Base-by-base conservation (phyloP, 2,888 invertebrate species). In the Dasysyrphus albostriatus region DNA sequence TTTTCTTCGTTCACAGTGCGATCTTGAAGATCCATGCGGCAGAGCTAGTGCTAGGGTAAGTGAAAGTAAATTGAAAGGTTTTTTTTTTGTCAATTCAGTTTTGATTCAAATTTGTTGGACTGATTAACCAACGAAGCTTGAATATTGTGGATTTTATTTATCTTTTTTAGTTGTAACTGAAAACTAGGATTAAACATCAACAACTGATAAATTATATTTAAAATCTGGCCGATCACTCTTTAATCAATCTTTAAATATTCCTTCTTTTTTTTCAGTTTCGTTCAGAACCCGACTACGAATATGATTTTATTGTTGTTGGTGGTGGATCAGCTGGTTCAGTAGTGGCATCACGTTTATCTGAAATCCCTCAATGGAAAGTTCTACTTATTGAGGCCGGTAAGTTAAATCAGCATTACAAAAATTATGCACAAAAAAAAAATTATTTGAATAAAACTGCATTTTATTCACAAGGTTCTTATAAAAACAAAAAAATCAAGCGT, bases 1-100 rank as follows among this genome's bases (percentile, higher is more conserved):
- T 8, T 97, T 97, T 92, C 94, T 97, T 76, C 93, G 97, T 72
- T 97, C 97, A 88, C 97, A 97, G 91, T 97, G 97, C 90, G 97
- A 97, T 91, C 93, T 97, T 88, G 97, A 97, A 90, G 97, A 97
- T 92, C 97, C 97, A 1, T 97, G 97, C 90, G 96, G 96, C 14
- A 94, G 97, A 73, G 95, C 96, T 47, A 94, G 94, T 92, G 93
- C 94, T 90, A 88, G 91, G 90, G 92, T 92, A 89, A 90, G 91
- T 88, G 44, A 67, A 75, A 51, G 51, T 51, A 49, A 24, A 37
- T 42, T 65, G 56, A 42, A 34, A n/a, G 47, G 16, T 24, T 54
- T 47, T 32, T 1, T 47, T 47, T n/a, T 47, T 44, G n/a, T 32
- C 1, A 32, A 6, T 32, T 32, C 32, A 32, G 32, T 32, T 32